Base-by-base conservation (phyloP, 2,888 invertebrate species). In the Schrankia costaestrigalis region DNA sequence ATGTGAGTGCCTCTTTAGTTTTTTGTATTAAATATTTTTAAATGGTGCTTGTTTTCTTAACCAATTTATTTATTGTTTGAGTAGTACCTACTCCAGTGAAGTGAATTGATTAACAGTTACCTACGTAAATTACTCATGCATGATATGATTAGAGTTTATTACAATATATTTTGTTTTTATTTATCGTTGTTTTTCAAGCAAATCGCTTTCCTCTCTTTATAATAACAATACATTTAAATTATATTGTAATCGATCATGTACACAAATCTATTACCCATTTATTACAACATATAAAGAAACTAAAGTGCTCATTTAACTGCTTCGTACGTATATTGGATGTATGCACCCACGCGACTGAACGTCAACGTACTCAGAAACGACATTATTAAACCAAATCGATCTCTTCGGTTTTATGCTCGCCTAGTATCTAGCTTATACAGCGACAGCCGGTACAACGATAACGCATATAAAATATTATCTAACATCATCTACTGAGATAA, bases 391-490 rank as follows among this genome's bases (percentile, higher is more conserved):
- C 63, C 57, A 69, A 73, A 71, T 67, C 53, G 58, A 58, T 55
- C 61, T 69, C 69, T 71, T 69, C 63, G 62, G 62, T 67, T 71
- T 68, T 68, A 78, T 77, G 70, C 50, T 61, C 53, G 64, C 73
- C 74, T 73, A 41, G 77, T 76, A 73, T 59, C 56, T 39, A 52
- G 55, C 57, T 63, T 66, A 69, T 60, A 67, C 61, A 67, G 59
- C 57, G 61, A 73, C 61, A 66, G 62, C 62, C 52, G 61, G 54
- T 49, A 46, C 46, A 63, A n/a, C n/a, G 58, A 68, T 65, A 67
- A 63, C 46, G 56, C 44, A 53, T 56, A 60, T 55, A 64, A 59
- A n/a, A 54, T 59, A 58, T 59, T 50, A 45, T 40, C 37, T 49
- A 59, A 52, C 59, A n/a, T n/a, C n/a, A n/a, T 63, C 39, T 35